Evolutionary conservation across 2,888 invertebrate genomes (phyloP).

Genomic region (Scaptomyza cyrtandrae): DNA sequence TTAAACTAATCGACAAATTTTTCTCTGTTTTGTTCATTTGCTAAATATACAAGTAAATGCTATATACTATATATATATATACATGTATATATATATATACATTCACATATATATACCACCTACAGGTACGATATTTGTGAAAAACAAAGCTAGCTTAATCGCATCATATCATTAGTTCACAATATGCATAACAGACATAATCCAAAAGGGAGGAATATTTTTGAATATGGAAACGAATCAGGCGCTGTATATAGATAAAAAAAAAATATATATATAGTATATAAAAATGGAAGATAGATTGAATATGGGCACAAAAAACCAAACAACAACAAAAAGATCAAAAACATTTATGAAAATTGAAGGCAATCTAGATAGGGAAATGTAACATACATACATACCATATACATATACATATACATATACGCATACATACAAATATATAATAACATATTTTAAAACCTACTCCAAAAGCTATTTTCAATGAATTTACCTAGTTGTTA

Average conservation of each 20-base stretch:
- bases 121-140: constrained; percentile 37
- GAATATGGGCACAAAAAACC: constrained; percentile 47
- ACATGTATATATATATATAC: constrained; percentile 11
- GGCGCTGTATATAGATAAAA: constrained; percentile 8
- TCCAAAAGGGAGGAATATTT: constrained; percentile 6
- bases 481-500: constrained; percentile 23
- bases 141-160: constrained; percentile 50
- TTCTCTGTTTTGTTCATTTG: neutral
- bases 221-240: constrained; percentile 18
- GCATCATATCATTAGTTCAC: constrained; percentile 66
- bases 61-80: neutral
- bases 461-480: constrained; percentile 15
- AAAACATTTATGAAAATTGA: constrained; percentile 67
- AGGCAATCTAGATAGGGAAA: constrained; percentile 83
- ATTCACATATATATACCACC: constrained; percentile 9
- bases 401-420: constrained; percentile 6
- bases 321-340: constrained; percentile 40
- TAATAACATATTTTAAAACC: constrained; percentile 6
- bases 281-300: constrained; percentile 21
- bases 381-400: constrained; percentile 57
- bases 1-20: constrained; percentile 19
- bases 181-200: constrained; percentile 20
- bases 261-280: constrained; percentile 20
- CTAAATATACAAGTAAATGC: neutral
- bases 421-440: neutral